These are phyloP conservation scores for Datnioides undecimradiatus DNA, from an alignment of 2,113 vertebrate species.

Conservation along the genomic window DNA sequence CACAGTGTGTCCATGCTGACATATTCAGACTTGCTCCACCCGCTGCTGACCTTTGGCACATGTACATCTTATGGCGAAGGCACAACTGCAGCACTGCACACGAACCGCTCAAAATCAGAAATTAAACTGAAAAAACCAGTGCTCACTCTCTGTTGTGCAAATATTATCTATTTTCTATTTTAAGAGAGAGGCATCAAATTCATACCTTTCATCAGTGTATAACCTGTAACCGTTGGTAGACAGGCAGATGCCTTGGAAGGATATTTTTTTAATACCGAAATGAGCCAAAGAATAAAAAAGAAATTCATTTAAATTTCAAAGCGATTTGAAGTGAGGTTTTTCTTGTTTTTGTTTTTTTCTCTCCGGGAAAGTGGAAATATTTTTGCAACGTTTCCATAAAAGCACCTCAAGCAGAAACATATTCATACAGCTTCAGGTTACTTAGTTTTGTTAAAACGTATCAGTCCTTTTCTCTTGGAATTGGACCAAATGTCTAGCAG, in stretches of 20 bases:
- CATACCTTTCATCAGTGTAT: not conserved
- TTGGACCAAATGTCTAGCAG: too few relatives aligned
- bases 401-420: too few relatives aligned
- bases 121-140: not conserved
- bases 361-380: too few relatives aligned
- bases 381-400: too few relatives aligned
- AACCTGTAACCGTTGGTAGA: constrained; percentile 23
- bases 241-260: too few relatives aligned
- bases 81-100: not conserved
- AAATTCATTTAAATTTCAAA: not conserved
- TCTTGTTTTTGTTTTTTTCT: too few relatives aligned
- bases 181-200: not conserved
- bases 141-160: not conserved
- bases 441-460: too few relatives aligned
- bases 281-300: too few relatives aligned
- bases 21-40: constrained; percentile 18
- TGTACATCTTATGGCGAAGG: not conserved
- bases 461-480: too few relatives aligned
- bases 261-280: too few relatives aligned
- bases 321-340: not conserved
- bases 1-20: not conserved
- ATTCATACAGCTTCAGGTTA: too few relatives aligned
- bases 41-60: constrained; percentile 24
- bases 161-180: not conserved
- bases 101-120: not conserved